Base-by-base conservation (phyloP, 2,888 invertebrate species). In the Diploptera punctata region DNA sequence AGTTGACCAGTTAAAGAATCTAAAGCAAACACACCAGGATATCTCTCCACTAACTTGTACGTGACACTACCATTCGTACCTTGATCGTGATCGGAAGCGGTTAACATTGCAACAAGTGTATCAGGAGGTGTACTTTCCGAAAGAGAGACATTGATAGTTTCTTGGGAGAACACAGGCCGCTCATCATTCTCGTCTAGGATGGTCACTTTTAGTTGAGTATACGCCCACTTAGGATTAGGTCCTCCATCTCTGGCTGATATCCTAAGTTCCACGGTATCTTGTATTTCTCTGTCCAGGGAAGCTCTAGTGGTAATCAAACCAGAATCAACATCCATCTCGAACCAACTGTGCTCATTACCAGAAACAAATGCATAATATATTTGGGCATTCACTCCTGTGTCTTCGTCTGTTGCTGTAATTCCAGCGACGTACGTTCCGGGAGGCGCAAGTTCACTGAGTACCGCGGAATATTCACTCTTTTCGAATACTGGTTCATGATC, bases 121-220 rank as follows among this genome's bases (percentile, higher is more conserved):
- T 90, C 88, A 0, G 93, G 90, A 68, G 93, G 91, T 9, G 92
- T 90, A 81, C 91, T 93, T 84, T 97, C 97, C 67, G 91, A 89
- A 43, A 96, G 81, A 47, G 90, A 91, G 3, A 95, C 91, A 79
- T 93, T 91, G 49, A 95, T 89, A 77, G 87, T 83, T 43, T 86
- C 84, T 80, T 93, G 92, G 0, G 91, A 89, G 84, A 98, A 98
- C 78, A 88, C 87, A 0, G 98, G 98, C 19, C 92, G 90, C 83
- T 97, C 95, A 80, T 98, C 98, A 82, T 98, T 98, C 84, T 97
- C 97, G 84, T 98, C 98, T 74, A 95, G 84, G 77, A 98, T 93
- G 2, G 92, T 94, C 5, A 98, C 92, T 85, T 94, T 94, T 21
- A 98, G 84, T 81, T 93, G 91, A 0, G 97, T 95, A 78, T 92